Evolutionary conservation across 2,797 vertebrate species (phyloP), one percentile per base, ranked within the genome.

Genomic region (Leuciscus waleckii): DNA sequence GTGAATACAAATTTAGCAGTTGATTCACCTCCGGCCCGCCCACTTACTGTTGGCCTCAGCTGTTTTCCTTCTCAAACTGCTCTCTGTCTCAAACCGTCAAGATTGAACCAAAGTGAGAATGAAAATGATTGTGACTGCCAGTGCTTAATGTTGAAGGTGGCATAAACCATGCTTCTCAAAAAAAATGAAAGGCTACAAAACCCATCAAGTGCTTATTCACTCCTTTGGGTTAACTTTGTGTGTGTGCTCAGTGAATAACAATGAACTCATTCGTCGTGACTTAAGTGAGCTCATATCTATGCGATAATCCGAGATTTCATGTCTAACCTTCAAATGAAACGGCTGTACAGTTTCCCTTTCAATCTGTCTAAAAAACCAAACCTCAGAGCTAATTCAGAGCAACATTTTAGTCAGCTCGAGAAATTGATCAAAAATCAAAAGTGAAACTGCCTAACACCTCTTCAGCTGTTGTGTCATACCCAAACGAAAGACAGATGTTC

Each of bases 11-110:
- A 69, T 71, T 71, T 86, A 87, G 85, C 78, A 14, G 78, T 67
- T 89, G 86, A 89, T 81, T 89, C 88, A 89, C 70, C 87, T 88
- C 78, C 82, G 65, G 82, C 69, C 85, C 51, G 21, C 76, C 86
- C 81, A 78, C 87, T 75, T 71, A 65, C 74, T 58, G 81, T 10
- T 65, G 46, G 39, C 61, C 46, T 54, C 58, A 68, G 77, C 68
- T 79, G 58, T 58, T 70, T 89, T 84, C 23, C 63, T 85, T 81
- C 73, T 85, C 78, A 86, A 81, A 41, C 35, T 46, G 77, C 46
- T 74, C 75, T 86, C 41, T 56, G 51, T 29, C 9, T 81, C 7
- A 23, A 80, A 81, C 71, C 6, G 32, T 43, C 69, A 65, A 35
- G 17, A 39, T 19, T 29, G n/a, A 37, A 9, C 13, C 29, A 63